These are phyloP conservation scores for Microtus richardsoni DNA, from an alignment of 2,113 vertebrate species.

Conservation along the genomic window DNA sequence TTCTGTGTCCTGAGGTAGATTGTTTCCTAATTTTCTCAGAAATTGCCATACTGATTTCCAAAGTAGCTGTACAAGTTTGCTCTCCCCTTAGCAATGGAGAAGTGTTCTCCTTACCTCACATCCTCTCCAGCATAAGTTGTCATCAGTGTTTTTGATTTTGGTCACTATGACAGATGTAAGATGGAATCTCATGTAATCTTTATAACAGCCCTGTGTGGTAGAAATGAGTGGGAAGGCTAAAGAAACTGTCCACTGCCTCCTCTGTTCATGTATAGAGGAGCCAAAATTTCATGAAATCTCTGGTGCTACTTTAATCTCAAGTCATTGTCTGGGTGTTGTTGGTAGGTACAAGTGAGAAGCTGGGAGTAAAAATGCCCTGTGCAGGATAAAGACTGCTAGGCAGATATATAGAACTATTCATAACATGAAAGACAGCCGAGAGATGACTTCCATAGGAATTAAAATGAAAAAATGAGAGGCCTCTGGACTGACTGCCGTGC, in stretches of 20 bases:
- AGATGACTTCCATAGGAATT: not conserved
- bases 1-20: too few species aligned
- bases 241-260: too few species aligned
- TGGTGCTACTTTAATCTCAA: not conserved
- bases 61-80: too few species aligned
- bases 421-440: constrained; percentile 16
- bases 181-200: not conserved
- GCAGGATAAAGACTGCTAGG: not conserved
- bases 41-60: too few species aligned
- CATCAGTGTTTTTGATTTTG: too few species aligned
- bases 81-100: too few species aligned
- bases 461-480: constrained; percentile 19
- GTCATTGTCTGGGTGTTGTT: constrained; percentile 2
- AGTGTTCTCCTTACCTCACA: too few species aligned
- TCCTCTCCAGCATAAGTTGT: too few species aligned
- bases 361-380: not conserved
- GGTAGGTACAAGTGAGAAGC: constrained; percentile 37
- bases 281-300: not conserved
- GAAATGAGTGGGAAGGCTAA: not conserved
- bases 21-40: too few species aligned
- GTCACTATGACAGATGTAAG: too few species aligned
- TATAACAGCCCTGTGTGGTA: not conserved
- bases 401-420: not conserved
- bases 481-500: not conserved
- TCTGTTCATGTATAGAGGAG: not conserved